Conservation (phyloP, 2,113 vertebrate species). For the Otis tarda region DNA sequence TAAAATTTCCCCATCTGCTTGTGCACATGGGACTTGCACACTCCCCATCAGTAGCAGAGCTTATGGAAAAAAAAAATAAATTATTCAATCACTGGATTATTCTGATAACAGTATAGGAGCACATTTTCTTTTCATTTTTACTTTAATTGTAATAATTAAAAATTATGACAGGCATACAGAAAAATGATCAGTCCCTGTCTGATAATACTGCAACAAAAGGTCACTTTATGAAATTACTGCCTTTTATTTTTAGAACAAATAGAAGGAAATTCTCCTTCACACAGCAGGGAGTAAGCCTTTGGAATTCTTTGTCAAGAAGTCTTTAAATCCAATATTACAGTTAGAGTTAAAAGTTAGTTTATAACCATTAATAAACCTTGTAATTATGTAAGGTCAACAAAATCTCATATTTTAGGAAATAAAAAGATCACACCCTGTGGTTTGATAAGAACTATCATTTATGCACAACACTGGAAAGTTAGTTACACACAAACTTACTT, state of each 20-base stretch:
- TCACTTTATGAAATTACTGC: conserved; percentile 4
- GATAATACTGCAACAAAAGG: conserved; percentile 2
- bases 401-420: neutral
- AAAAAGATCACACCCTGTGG: neutral
- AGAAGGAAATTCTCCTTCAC: neutral
- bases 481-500: neutral
- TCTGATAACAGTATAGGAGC: neutral
- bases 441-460: neutral
- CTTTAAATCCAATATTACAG: neutral
- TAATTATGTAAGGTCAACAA: neutral
- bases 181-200: neutral
- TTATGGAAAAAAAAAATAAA: conserved; percentile 3
- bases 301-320: neutral
- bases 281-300: neutral
- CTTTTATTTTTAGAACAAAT: conserved; percentile 27
- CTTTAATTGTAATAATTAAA: conserved; percentile 31
- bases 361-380: neutral
- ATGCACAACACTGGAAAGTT: neutral
- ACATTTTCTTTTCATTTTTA: neutral
- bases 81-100: neutral
- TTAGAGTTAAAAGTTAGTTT: neutral
- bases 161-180: neutral
- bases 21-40: conserved; percentile 17
- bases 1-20: conserved; percentile 23
- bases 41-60: neutral